Conservation (phyloP, 1,140 invertebrate genomes). For the Pogonomyrmex barbatus region DNA sequence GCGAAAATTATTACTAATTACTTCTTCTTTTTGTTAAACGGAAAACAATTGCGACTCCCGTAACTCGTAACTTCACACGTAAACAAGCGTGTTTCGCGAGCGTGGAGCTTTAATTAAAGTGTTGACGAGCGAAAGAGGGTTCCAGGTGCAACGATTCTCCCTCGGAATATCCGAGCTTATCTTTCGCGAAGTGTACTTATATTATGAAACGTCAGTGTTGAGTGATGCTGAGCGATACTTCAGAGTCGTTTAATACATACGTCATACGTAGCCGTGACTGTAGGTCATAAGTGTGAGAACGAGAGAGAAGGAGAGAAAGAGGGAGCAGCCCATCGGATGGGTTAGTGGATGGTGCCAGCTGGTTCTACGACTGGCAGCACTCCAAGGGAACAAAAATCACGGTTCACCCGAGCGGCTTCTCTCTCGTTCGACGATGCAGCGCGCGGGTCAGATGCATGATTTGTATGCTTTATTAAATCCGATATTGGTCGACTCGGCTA, state of each 20-base stretch:
- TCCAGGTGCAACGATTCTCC: not conserved
- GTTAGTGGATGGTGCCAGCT: slow-evolving; percentile 67
- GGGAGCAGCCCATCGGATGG: not conserved
- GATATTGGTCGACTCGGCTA: slow-evolving; percentile 76
- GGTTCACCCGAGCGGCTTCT: slow-evolving; percentile 18
- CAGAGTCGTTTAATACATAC: slow-evolving; percentile 47
- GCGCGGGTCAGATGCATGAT: slow-evolving; percentile 75
- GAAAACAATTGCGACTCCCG: not conserved
- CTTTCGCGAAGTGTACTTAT: slow-evolving; percentile 28
- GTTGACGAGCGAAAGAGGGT: slow-evolving; percentile 1
- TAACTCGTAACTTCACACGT: not conserved
- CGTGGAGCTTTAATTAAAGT: slow-evolving; percentile 55
- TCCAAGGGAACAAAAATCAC: slow-evolving; percentile 76
- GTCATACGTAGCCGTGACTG: slow-evolving; percentile 16
- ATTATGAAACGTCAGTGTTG: slow-evolving; percentile 61
- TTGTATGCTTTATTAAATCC: slow-evolving; percentile 79
- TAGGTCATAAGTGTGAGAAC: slow-evolving; percentile 1
- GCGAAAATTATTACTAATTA: not conserved
- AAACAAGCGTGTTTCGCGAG: not conserved
- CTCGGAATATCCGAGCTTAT: slow-evolving; percentile 35
- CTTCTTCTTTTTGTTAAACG: not conserved
- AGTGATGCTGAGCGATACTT: slow-evolving; percentile 50
- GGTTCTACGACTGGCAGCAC: slow-evolving; percentile 72
- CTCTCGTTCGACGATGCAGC: slow-evolving; percentile 65
- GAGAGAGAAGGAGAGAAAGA: slow-evolving; percentile 11